A percentile compares a stretch with the other conserved stretches of the same genome.
Evolutionary conservation across 2,888 invertebrate species (phyloP).

Genomic region (Argyresthia goedartella): DNA sequence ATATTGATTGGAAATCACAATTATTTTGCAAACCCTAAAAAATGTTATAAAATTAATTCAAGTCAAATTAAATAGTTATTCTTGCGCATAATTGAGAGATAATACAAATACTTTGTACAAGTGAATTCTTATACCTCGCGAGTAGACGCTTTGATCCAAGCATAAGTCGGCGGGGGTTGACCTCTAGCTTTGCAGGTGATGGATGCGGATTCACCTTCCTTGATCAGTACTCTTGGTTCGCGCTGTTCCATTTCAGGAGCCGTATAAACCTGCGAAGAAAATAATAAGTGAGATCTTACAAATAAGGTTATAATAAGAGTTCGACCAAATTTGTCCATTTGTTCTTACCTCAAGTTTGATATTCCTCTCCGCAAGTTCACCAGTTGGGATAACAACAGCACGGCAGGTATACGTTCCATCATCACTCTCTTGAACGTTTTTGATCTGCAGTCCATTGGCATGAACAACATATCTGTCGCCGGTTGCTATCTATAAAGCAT

Average conservation of each 20-base stretch:
- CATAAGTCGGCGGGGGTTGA: slow-evolving; percentile 86
- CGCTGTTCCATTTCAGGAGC: slow-evolving; percentile 79
- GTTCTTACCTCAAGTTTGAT: slow-evolving; percentile 82
- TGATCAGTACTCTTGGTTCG: slow-evolving; percentile 73
- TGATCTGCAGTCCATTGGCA: slow-evolving; percentile 81
- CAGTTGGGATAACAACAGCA: slow-evolving; percentile 86
- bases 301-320: too few relatives aligned
- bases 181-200: slow-evolving; percentile 85
- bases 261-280: slow-evolving; percentile 73
- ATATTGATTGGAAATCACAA: too few relatives aligned
- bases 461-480: slow-evolving; percentile 81
- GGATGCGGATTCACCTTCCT: slow-evolving; percentile 84
- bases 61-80: too few relatives aligned
- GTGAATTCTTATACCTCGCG: slow-evolving; percentile 54
- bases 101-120: too few relatives aligned
- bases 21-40: too few relatives aligned
- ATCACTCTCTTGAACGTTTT: slow-evolving; percentile 82
- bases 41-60: too few relatives aligned
- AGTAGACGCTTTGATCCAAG: slow-evolving; percentile 84
- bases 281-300: neutral
- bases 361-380: slow-evolving; percentile 80
- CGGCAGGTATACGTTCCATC: slow-evolving; percentile 90
- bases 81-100: too few relatives aligned
- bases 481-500: slow-evolving; percentile 67
- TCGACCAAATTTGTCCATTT: neutral